Conservation (phyloP, 2,113 vertebrate genomes). For the Kryptolebias marmoratus region DNA sequence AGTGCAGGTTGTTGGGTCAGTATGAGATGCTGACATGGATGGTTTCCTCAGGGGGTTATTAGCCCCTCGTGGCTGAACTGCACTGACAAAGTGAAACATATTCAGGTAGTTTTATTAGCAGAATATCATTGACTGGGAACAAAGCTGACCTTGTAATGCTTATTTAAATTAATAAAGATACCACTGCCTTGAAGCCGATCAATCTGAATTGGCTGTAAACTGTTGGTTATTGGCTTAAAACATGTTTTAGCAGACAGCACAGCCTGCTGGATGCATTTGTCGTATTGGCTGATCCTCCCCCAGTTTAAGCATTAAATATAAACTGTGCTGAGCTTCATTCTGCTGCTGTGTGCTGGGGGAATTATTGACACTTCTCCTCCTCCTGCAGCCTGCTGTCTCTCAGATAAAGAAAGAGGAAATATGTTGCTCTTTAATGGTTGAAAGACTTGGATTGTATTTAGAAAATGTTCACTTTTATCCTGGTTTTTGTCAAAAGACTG, state of each 20-base stretch:
- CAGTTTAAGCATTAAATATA: conserved; percentile 25
- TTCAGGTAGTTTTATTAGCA: conserved; percentile 31
- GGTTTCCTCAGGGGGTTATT: background rate
- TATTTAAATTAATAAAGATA: conserved; percentile 6
- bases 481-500: conserved; percentile 6
- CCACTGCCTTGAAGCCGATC: background rate
- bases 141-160: conserved; percentile 12
- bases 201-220: background rate
- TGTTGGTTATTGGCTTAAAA: background rate
- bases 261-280: conserved; percentile 11
- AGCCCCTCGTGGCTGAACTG: background rate
- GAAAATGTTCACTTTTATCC: background rate
- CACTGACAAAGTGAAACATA: conserved; percentile 4
- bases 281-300: too few species aligned
- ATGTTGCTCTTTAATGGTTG: conserved; percentile 9
- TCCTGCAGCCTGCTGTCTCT: conserved; percentile 14
- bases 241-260: background rate
- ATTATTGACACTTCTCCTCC: conserved; percentile 38
- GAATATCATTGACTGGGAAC: background rate
- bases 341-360: conserved; percentile 38
- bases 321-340: conserved; percentile 8
- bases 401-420: conserved; percentile 22
- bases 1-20: background rate
- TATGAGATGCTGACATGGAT: background rate
- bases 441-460: conserved; percentile 9